These are phyloP conservation scores for Gallinago solitaria DNA, from an alignment of 2,797 vertebrate genomes.

Conservation along the genomic window DNA sequence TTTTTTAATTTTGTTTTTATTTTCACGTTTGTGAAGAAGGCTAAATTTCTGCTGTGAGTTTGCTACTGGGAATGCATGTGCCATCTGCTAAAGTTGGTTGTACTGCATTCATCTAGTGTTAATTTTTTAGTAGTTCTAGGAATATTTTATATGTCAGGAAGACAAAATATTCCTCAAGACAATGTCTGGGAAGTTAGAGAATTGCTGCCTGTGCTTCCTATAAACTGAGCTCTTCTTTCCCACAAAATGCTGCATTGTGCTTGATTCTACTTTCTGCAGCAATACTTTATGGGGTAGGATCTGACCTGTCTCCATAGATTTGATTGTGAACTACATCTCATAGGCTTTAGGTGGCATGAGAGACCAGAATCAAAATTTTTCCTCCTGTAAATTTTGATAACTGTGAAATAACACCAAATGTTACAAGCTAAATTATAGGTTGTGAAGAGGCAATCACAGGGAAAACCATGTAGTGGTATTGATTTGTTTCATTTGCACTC, in stretches of 20 bases:
- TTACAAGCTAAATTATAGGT: neutral
- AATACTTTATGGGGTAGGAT: neutral
- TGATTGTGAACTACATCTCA: neutral
- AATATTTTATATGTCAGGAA: neutral
- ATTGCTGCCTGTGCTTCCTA: neutral
- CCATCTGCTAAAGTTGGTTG: neutral
- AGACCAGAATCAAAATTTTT: neutral
- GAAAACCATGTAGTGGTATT: neutral
- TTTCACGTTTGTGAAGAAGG: neutral
- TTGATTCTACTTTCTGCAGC: neutral
- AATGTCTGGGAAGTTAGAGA: neutral
- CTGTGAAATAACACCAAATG: neutral
- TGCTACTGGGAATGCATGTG: neutral
- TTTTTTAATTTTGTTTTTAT: neutral
- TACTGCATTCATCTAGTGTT: neutral
- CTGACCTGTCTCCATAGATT: neutral
- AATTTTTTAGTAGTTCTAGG: neutral
- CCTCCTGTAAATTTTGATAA: neutral
- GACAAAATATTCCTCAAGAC: neutral
- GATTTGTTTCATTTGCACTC: conserved; percentile 7
- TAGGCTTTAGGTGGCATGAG: neutral
- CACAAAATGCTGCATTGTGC: neutral
- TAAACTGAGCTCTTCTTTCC: neutral
- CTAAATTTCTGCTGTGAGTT: neutral
- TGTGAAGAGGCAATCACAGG: neutral